Evolutionary conservation across 2,113 vertebrate species (phyloP).

Genomic region (Gulo gulo): DNA sequence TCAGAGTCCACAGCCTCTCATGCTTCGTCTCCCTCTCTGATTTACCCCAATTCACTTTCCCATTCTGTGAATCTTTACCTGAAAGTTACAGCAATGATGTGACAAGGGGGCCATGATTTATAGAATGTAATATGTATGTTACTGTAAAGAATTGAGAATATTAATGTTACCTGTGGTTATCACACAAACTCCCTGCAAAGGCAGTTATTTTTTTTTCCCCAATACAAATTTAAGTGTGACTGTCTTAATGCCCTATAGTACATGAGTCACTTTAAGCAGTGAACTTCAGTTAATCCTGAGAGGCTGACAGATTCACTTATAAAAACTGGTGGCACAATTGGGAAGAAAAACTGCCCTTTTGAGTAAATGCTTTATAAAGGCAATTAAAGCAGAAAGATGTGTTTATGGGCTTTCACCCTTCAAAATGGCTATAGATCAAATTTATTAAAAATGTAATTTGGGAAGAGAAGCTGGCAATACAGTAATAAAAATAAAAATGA

Average conservation of each 20-base stretch:
- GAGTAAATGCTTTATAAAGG: slow-evolving; percentile 75
- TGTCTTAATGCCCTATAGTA: background rate
- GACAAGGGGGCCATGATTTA: background rate
- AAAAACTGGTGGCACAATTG: slow-evolving; percentile 58
- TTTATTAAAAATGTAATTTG: slow-evolving; percentile 79
- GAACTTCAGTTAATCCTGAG: slow-evolving; percentile 43
- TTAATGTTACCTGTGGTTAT: background rate
- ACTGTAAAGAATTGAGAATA: background rate
- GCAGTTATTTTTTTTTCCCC: background rate
- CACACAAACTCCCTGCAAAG: background rate
- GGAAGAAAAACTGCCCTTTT: slow-evolving; percentile 74
- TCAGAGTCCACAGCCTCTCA: too few relatives aligned
- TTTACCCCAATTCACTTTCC: too few relatives aligned
- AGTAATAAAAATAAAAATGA: slow-evolving; percentile 78
- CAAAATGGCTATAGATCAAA: slow-evolving; percentile 73
- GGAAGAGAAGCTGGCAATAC: slow-evolving; percentile 65
- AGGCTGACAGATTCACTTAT: slow-evolving; percentile 54
- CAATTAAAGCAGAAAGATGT: slow-evolving; percentile 77
- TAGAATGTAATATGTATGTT: background rate
- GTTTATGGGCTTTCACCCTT: slow-evolving; percentile 73
- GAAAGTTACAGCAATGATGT: background rate
- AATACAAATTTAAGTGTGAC: background rate
- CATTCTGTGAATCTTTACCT: background rate
- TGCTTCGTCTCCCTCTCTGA: too few relatives aligned
- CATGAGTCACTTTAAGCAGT: slow-evolving; percentile 27